These are phyloP conservation scores for Rhodophaea formosa DNA, from an alignment of 2,888 invertebrate species.

Conservation along the genomic window DNA sequence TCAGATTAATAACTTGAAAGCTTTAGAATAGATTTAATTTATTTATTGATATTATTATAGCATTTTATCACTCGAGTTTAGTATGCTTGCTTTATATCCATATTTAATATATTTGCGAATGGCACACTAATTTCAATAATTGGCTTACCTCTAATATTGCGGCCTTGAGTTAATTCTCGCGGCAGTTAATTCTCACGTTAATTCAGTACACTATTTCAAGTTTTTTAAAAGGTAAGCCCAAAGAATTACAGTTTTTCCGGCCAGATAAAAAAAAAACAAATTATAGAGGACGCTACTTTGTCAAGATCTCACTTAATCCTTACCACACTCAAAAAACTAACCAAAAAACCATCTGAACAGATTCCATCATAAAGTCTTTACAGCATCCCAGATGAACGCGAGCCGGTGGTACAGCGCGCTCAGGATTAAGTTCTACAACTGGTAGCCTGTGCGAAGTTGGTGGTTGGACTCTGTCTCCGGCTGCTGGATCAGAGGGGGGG, in stretches of 20 bases:
- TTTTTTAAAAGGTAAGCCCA: no score
- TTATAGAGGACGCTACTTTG: no score
- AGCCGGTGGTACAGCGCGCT: constrained; percentile 39
- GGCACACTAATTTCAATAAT: not conserved
- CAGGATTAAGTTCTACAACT: constrained; percentile 61
- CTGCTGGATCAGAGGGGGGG: constrained; percentile 62
- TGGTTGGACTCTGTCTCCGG: constrained; percentile 50
- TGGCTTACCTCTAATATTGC: not conserved
- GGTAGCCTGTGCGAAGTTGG: constrained; percentile 53
- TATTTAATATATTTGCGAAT: not conserved
- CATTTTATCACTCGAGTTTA: not conserved
- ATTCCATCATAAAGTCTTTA: constrained; percentile 22
- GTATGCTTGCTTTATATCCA: not conserved
- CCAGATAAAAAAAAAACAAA: no score
- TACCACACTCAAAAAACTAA: constrained; percentile 5
- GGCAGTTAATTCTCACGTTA: no score
- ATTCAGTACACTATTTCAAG: no score
- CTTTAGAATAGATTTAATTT: not conserved
- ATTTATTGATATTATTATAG: not conserved
- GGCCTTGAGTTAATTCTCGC: no score
- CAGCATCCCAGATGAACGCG: constrained; percentile 24
- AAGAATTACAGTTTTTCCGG: no score
- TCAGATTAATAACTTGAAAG: not conserved
- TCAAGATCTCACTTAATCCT: no score
- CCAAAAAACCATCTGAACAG: constrained; percentile 15